phyloP scores from a whole-genome alignment of 1,140 invertebrate species.

The Drosophila burlai region DNA sequence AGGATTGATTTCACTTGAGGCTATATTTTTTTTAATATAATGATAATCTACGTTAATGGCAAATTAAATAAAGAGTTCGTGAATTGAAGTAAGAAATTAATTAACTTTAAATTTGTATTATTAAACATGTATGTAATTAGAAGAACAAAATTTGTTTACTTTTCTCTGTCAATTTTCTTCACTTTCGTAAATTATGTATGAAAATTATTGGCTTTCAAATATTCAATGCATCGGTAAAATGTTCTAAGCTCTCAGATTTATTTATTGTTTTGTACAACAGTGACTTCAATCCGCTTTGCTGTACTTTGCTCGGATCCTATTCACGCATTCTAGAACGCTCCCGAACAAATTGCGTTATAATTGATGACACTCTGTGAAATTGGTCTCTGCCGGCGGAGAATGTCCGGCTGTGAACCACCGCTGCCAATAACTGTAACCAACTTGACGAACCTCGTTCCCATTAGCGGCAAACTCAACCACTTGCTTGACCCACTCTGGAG shows the following conservation, averaged over 20 bases:
- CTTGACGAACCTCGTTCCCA: constrained; percentile 39
- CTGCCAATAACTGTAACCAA: constrained; percentile 50
- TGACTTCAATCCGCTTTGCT: not conserved
- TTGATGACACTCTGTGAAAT: constrained; percentile 37
- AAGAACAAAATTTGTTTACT: too few species aligned
- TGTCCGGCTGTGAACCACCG: constrained; percentile 43
- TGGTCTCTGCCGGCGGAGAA: not conserved
- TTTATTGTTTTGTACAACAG: too few species aligned
- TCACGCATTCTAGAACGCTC: constrained; percentile 20
- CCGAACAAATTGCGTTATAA: constrained; percentile 43
- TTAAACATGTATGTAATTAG: not conserved
- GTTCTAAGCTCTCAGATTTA: not conserved
- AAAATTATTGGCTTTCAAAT: not conserved
- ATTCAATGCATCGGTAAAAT: not conserved
- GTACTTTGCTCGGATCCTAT: constrained; percentile 5
- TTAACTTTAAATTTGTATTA: not conserved
- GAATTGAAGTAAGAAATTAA: too few species aligned
- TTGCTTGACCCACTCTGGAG: constrained; percentile 41
- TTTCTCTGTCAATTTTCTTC: not conserved
- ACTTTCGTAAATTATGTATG: too few species aligned
- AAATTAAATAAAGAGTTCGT: too few species aligned
- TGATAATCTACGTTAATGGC: too few species aligned
- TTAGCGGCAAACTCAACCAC: constrained; percentile 22
- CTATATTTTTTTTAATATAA: too few species aligned
- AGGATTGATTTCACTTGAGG: not conserved